Conservation (phyloP, 2,888 invertebrate species). For the Yponomeuta cagnagella region DNA sequence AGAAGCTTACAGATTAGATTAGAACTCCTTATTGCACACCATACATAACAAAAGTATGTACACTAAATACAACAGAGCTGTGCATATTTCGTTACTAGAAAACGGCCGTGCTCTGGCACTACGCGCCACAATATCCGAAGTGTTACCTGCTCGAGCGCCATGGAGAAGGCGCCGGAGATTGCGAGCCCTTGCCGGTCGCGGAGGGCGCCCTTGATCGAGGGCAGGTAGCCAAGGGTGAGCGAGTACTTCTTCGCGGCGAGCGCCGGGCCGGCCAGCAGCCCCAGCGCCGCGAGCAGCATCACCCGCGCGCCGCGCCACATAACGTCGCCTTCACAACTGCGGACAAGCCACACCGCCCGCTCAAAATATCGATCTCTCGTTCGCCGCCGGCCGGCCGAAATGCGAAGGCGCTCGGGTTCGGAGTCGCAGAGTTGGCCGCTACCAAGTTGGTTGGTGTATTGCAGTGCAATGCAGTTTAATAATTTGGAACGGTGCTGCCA, state of each 20-base stretch:
- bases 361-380: conserved; percentile 27
- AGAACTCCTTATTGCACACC: no score
- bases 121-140: background rate
- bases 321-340: conserved; percentile 66
- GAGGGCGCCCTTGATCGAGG: conserved; percentile 85
- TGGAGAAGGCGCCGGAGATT: conserved; percentile 92
- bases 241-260: conserved; percentile 64
- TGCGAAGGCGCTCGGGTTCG: background rate
- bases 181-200: conserved; percentile 89
- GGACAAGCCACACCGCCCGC: conserved; percentile 41
- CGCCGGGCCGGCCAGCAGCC: conserved; percentile 69
- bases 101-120: no score
- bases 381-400: background rate
- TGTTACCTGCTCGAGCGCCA: conserved; percentile 81
- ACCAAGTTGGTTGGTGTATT: no score
- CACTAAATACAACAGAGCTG: no score
- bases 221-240: conserved; percentile 90
- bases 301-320: conserved; percentile 80
- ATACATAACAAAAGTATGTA: no score
- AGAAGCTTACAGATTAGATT: no score
- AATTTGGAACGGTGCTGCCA: background rate
- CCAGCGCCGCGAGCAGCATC: conserved; percentile 79
- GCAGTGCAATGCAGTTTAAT: no score
- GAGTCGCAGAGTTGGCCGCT: no score
- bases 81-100: no score